Evolutionary conservation across 2,888 invertebrate genomes (phyloP).

Genomic region (Temnothorax ravouxi): DNA sequence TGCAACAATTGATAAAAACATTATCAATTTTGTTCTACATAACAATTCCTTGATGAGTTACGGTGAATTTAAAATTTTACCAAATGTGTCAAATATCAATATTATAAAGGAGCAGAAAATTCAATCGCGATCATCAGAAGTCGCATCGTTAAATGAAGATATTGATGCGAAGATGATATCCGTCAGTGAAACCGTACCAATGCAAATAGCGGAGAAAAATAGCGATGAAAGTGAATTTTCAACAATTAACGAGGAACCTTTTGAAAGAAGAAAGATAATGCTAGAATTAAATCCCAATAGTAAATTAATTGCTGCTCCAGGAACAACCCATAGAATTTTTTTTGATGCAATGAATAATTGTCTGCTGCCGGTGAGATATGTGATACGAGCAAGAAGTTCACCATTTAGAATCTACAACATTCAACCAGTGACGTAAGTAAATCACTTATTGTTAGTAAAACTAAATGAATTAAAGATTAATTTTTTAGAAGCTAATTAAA

Average conservation of each 20-base stretch:
- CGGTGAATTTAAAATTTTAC: conserved; percentile 13
- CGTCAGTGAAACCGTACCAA: conserved; percentile 9
- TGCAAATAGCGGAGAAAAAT: conserved; percentile 47
- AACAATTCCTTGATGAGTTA: conserved; percentile 20
- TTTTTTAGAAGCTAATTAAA: too few relatives aligned
- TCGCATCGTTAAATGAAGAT: conserved; percentile 51
- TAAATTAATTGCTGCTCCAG: conserved; percentile 79
- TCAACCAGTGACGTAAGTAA: conserved; percentile 87
- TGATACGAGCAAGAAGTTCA: conserved; percentile 89
- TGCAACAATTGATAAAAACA: not conserved
- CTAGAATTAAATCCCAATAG: conserved; percentile 80
- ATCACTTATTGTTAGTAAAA: not conserved
- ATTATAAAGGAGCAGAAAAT: conserved; percentile 39
- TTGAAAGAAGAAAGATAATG: conserved; percentile 55
- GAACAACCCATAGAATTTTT: conserved; percentile 86
- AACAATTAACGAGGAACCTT: conserved; percentile 63
- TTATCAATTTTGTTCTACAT: not conserved
- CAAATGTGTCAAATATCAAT: not conserved
- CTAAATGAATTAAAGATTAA: conserved; percentile 5
- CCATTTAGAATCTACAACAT: conserved; percentile 88
- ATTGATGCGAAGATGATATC: conserved; percentile 1
- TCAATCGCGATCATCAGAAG: conserved; percentile 55
- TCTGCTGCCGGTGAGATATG: conserved; percentile 88
- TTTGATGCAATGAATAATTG: conserved; percentile 92
- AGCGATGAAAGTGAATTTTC: conserved; percentile 62